Base-by-base conservation (phyloP, 1,140 invertebrate genomes). In the Heliconius eleuchia region DNA sequence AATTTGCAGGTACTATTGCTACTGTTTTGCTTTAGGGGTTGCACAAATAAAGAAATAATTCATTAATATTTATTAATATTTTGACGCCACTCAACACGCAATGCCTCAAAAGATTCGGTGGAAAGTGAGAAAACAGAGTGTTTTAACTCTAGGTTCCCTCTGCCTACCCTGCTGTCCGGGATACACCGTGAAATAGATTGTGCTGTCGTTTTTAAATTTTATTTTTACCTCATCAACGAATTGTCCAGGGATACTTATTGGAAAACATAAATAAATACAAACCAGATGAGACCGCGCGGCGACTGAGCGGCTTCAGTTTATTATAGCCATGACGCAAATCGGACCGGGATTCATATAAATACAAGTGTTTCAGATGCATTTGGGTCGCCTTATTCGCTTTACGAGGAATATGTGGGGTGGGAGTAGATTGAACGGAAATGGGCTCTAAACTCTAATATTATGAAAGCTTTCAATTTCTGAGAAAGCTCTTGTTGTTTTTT, bases 301-400 rank as follows among this genome's bases (percentile, higher is more conserved):
- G 75, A 57, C 74, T 8, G 74, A 60, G 34, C 57, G 66, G 39
- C 66, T 27, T 77, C 76, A 50, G 66, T 71, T 77, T 71, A 71
- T 77, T 77, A 71, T 77, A 77, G 66, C 39, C 18, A 11, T 77
- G 76, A 77, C 76, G 76, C 60, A 71, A 72, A 71, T 77, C 16
- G 70, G 19, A 52, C 50, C 76, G 23, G 66, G 76, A 71, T 71
- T 52, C 30, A 34, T 52, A 77, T 77, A 70, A 75, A 75, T 75
- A 75, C 74, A 37, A 23, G 60, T 55, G 27, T 16, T 55, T 55
- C 27, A 18, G 42, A 77, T 50, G 60, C 37, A 77, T 27, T 57
- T 3, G 37, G 74, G 74, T 34, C 55, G 37, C 18, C 27, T 27
- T 30, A 66, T 66, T 66, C 23, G 60, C 27, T 27, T 27, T 66